Conservation (phyloP, 2,888 invertebrate genomes). For the Leucania comma region DNA sequence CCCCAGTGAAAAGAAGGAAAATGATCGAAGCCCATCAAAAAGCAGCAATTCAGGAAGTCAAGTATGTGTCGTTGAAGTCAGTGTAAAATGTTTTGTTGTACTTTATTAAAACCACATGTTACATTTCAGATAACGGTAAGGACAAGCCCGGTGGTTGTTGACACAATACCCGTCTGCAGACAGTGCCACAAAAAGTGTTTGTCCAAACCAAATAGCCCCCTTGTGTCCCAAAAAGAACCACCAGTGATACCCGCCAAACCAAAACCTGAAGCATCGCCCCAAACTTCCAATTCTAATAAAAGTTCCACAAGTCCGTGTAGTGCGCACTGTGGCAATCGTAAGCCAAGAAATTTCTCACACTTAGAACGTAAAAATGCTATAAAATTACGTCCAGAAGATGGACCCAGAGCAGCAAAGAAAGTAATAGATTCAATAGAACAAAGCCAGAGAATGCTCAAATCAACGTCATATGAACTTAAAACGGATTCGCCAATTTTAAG, state of each 20-base stretch:
- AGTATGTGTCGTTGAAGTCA: slow-evolving; percentile 84
- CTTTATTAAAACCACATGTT: slow-evolving; percentile 31
- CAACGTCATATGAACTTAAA: slow-evolving; percentile 87
- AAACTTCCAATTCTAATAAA: slow-evolving; percentile 83
- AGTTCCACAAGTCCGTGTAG: slow-evolving; percentile 85
- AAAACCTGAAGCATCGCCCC: slow-evolving; percentile 83
- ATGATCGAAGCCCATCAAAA: slow-evolving; percentile 93
- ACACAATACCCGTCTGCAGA: slow-evolving; percentile 94
- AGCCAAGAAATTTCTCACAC: slow-evolving; percentile 81
- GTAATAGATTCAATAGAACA: slow-evolving; percentile 89
- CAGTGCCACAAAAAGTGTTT: slow-evolving; percentile 95
- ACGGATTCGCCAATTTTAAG: slow-evolving; percentile 84
- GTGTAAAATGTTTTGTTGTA: neutral
- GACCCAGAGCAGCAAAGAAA: slow-evolving; percentile 85
- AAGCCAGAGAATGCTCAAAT: slow-evolving; percentile 88
- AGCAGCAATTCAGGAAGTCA: slow-evolving; percentile 95
- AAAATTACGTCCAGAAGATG: slow-evolving; percentile 87
- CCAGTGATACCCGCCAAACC: slow-evolving; percentile 76
- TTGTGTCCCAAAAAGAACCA: slow-evolving; percentile 86
- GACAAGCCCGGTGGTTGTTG: slow-evolving; percentile 94
- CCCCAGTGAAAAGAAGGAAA: slow-evolving; percentile 87
- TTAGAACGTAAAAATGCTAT: slow-evolving; percentile 89
- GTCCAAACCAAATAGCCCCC: slow-evolving; percentile 89
- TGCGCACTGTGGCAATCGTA: slow-evolving; percentile 83
- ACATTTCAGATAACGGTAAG: slow-evolving; percentile 93